phyloP scores from a whole-genome alignment of 1,140 invertebrate genomes.

The Palaemon carinicauda region DNA sequence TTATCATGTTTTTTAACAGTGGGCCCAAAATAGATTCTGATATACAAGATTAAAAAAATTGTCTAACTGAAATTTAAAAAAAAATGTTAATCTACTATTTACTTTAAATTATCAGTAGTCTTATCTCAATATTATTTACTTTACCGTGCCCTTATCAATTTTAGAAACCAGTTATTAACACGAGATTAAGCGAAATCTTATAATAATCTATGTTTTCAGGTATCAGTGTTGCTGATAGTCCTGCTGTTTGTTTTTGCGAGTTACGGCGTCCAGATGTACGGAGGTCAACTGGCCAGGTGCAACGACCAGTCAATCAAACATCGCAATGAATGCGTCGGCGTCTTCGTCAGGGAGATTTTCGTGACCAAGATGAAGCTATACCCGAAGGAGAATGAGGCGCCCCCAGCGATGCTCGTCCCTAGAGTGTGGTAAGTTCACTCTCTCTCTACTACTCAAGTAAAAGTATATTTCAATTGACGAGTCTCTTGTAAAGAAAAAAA shows the following conservation, averaged over 20 bases:
- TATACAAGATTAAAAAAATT: too few relatives aligned
- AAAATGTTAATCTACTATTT: too few relatives aligned
- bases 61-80: too few relatives aligned
- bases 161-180: too few relatives aligned
- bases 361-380: slow-evolving; percentile 98
- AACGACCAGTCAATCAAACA: slow-evolving; percentile 91
- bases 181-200: too few relatives aligned
- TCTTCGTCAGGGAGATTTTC: slow-evolving; percentile 93
- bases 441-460: too few relatives aligned
- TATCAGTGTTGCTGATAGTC: slow-evolving; percentile 96
- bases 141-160: too few relatives aligned
- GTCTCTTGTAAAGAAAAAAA: too few relatives aligned
- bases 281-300: slow-evolving; percentile 93
- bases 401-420: slow-evolving; percentile 95
- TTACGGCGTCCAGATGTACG: slow-evolving; percentile 97
- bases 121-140: too few relatives aligned
- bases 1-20: too few relatives aligned
- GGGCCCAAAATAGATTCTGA: too few relatives aligned
- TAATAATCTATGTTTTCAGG: slow-evolving; percentile 71
- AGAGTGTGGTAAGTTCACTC: slow-evolving; percentile 86
- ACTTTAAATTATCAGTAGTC: too few relatives aligned
- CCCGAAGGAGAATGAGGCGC: slow-evolving; percentile 81
- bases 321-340: slow-evolving; percentile 90
- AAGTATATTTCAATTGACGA: background rate
- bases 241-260: slow-evolving; percentile 99